Evolutionary conservation across 1,140 invertebrate genomes (phyloP), one percentile per base, ranked within the genome.

Genomic region (Pygmarrhopalites habei): DNA sequence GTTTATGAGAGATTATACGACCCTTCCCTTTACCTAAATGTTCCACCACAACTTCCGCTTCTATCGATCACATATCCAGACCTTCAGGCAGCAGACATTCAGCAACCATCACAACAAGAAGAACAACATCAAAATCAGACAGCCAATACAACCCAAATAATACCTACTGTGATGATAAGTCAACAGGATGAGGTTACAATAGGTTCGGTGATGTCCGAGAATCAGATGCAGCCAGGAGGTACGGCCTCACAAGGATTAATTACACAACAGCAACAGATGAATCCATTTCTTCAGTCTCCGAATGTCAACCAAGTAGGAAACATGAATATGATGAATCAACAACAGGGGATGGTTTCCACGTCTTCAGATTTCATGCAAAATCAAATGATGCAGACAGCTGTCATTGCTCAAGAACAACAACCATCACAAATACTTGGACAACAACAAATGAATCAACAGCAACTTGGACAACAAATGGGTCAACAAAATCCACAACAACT

Each of bases 1-100:
- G 10, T 47, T 7, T 62, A 67, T 25, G 69, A 59, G 19, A 21
- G 4, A 19, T 26, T 35, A 10, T 70, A 65, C 51, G 46, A 70
- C 39, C 69, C 69, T 4, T 7, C 21, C 32, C 23, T 65, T 10
- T 26, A 51, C 0, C 26, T 28, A 2, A 62, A 30, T 14, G 29
- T 62, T 15, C 15, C 35, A 15, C 21, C 53, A 17, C 15, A 19
- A 5, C 52, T 32, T 5, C 25, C 58, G 10, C 14, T 43, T 26
- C 35, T 32, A 2, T 14, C 21, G 21, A 29, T 26, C 39, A 43
- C 4, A 29, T 21, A n/a, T n/a, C n/a, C n/a, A n/a, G n/a, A n/a
- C n/a, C n/a, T n/a, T n/a, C n/a, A n/a, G n/a, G n/a, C n/a, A n/a
- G n/a, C n/a, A n/a, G n/a, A n/a, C n/a, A n/a, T n/a, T n/a, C n/a